Base-by-base conservation (phyloP, 2,113 vertebrate genomes). In the Tragulus kanchil region DNA sequence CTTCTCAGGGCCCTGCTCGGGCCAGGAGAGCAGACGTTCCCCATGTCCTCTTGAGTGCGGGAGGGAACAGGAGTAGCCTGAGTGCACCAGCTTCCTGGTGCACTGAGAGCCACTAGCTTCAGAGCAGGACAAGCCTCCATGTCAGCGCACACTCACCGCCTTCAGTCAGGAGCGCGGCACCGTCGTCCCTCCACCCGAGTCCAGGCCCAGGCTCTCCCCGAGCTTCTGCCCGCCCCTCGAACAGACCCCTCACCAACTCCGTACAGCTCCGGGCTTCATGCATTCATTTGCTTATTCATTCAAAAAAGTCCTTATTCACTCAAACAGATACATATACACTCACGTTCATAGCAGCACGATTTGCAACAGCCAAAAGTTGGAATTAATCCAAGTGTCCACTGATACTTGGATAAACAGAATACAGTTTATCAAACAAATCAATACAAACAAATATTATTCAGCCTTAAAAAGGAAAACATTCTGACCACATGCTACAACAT, bases 231-330 rank as follows among this genome's bases (percentile, higher is more conserved):
- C 19, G 36, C 31, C 28, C 21, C 50, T 56, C n/a, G 25, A 11
- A 58, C 28, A 56, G 52, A 1, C 14, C 79, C 10, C 14, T 9
- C 12, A 25, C 42, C 1, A 0, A 6, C 11, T 31, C 28, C 31
- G 45, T 17, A 58, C 8, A 58, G 50, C 59, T 31, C 45, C 36
- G 56, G 56, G 6, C 28, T 19, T 36, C 42, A 36, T 16, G 28
- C 45, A 62, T 71, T 94, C 77, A 54, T 71, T 42, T 21, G n/a
- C 79, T 75, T 67, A 65, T 52, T 78, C 71, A 61, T 23, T 93
- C 75, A 48, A 45, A 84, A 19, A 7, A 48, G 4, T 75, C 31
- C 56, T 6, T 8, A 52, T 9, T 50, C 58, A 26, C n/a, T 58
- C 28, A 21, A 62, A 58, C 26, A 48, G 59, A 15, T 31, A 73